A percentile compares a stretch with the other conserved stretches of the same genome.
These are phyloP conservation scores for Upupa epops DNA, from an alignment of 2,113 vertebrate genomes.

Conservation along the genomic window DNA sequence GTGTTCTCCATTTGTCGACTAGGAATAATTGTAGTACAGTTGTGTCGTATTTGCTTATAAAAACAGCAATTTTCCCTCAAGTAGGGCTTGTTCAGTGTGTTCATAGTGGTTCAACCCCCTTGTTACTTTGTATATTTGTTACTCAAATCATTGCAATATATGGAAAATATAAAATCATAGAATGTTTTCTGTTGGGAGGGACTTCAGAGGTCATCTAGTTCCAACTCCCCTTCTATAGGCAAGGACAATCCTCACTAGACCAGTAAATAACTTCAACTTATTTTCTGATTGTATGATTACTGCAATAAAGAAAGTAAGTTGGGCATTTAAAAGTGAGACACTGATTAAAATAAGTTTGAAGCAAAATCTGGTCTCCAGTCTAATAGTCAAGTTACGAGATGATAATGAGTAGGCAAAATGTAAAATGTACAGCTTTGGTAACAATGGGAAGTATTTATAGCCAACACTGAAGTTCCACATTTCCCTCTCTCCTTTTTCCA, in stretches of 20 bases:
- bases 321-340: background rate
- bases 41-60: background rate
- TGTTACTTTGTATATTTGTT: background rate
- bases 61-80: background rate
- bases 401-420: background rate
- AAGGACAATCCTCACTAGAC: no score
- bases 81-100: background rate
- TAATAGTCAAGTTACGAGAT: background rate
- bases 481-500: background rate
- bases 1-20: background rate
- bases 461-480: background rate
- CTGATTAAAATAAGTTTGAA: background rate
- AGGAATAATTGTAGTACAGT: background rate
- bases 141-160: rapidly evolving
- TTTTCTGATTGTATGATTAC: background rate
- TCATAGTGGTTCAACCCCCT: background rate
- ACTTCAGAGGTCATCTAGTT: no score
- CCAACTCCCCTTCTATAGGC: no score
- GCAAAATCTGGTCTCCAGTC: background rate
- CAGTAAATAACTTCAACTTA: background rate
- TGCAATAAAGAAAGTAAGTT: background rate
- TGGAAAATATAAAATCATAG: background rate
- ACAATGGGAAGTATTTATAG: background rate
- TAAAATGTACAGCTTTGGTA: background rate
- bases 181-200: no score